These are phyloP conservation scores for Mastomys natalensis DNA, from an alignment of 2,113 vertebrate genomes.

Conservation along the genomic window DNA sequence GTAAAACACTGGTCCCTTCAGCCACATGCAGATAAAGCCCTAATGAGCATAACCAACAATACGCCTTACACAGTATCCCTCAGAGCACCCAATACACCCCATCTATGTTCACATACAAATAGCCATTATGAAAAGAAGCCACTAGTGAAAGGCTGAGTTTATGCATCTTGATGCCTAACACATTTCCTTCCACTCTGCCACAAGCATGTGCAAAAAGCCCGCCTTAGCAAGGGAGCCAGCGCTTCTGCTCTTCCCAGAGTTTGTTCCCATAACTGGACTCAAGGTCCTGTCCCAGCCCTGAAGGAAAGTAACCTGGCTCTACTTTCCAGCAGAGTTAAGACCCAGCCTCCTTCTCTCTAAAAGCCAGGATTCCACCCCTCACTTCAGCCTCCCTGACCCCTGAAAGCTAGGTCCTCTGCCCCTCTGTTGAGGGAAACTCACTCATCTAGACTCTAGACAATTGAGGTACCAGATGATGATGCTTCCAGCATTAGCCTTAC, in stretches of 20 bases:
- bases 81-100: slow-evolving; percentile 79
- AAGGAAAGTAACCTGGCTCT: neutral
- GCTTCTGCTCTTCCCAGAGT: neutral
- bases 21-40: slow-evolving; percentile 72
- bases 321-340: neutral
- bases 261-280: neutral
- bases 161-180: slow-evolving; percentile 63
- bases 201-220: slow-evolving; percentile 47
- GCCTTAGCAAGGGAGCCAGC: neutral
- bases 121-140: slow-evolving; percentile 82
- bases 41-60: slow-evolving; percentile 84
- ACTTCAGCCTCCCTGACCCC: neutral
- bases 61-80: slow-evolving; percentile 85
- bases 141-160: slow-evolving; percentile 76
- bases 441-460: neutral
- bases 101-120: slow-evolving; percentile 79
- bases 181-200: slow-evolving; percentile 64
- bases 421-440: neutral
- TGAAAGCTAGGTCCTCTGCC: no score
- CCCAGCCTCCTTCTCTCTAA: neutral
- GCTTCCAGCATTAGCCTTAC: neutral
- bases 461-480: neutral
- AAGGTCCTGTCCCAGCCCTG: neutral
- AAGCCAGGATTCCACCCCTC: neutral
- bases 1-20: slow-evolving; percentile 78